Conservation (phyloP, 2,113 vertebrate genomes). For the Poeciliopsis occidentalis region DNA sequence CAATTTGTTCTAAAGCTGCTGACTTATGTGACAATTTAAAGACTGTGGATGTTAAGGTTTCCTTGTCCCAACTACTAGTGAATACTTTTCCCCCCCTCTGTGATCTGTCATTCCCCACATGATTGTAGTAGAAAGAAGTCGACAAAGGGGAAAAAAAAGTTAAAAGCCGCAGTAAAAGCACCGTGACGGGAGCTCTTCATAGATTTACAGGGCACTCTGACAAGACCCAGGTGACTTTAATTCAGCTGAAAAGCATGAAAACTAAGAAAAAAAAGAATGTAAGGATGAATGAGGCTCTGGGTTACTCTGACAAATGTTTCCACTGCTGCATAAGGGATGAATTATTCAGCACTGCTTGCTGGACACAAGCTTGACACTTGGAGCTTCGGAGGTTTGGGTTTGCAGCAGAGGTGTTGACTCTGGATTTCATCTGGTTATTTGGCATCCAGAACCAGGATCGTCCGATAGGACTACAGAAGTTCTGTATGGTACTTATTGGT, state of each 20-base stretch:
- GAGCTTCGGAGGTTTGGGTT: slow-evolving; percentile 14
- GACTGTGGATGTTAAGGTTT: slow-evolving; percentile 80
- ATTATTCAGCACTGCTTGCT: slow-evolving; percentile 58
- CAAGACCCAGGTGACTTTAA: slow-evolving; percentile 53
- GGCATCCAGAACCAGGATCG: not conserved
- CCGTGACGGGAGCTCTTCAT: slow-evolving; percentile 42
- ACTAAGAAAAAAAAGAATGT: slow-evolving; percentile 14
- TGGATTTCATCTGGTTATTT: not conserved
- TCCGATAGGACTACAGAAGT: not conserved
- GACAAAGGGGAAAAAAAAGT: slow-evolving; percentile 10
- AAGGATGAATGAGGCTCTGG: slow-evolving; percentile 37
- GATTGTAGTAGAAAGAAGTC: slow-evolving; percentile 25
- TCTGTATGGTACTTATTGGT: not conserved
- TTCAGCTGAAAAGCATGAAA: slow-evolving; percentile 51
- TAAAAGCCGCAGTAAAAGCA: slow-evolving; percentile 44
- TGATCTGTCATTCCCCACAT: slow-evolving; percentile 70
- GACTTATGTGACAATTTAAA: slow-evolving; percentile 83
- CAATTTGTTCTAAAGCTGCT: slow-evolving; percentile 84
- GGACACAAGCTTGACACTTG: slow-evolving; percentile 20
- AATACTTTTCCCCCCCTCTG: slow-evolving; percentile 62
- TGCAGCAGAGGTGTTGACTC: slow-evolving; percentile 6
- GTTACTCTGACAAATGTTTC: slow-evolving; percentile 44
- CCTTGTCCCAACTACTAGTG: slow-evolving; percentile 74
- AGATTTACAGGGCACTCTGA: slow-evolving; percentile 36
- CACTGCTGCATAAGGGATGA: slow-evolving; percentile 38